These are phyloP conservation scores for Rhagologus leucostigma DNA, from an alignment of 2,113 vertebrate genomes.

Conservation along the genomic window DNA sequence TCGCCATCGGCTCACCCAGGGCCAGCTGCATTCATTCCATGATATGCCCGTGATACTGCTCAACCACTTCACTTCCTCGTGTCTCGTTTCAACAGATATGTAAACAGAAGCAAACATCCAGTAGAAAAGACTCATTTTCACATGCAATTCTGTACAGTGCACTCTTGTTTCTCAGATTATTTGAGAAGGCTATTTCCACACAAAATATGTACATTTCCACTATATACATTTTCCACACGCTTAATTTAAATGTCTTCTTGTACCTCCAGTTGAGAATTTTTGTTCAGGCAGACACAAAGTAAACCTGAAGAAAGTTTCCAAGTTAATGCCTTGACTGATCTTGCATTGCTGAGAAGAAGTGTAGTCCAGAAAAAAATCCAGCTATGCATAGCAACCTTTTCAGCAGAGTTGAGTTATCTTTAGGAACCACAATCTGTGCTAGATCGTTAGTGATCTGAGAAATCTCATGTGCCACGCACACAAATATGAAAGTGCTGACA, in stretches of 20 bases:
- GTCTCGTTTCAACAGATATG: constrained; percentile 29
- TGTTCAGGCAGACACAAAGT: constrained; percentile 24
- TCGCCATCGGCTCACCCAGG: background rate
- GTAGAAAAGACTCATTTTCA: constrained; percentile 65
- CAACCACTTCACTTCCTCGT: background rate
- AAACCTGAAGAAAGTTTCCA: constrained; percentile 32
- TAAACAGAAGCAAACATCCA: constrained; percentile 61
- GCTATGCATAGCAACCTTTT: constrained; percentile 80
- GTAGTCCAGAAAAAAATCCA: constrained; percentile 77
- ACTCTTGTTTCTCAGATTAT: background rate
- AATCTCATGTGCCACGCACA: constrained; percentile 96
- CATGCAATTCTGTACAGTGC: constrained; percentile 65
- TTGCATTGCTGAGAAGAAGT: constrained; percentile 77
- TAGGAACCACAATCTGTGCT: constrained; percentile 91
- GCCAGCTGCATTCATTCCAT: background rate
- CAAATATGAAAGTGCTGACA: constrained; percentile 96
- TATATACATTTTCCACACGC: constrained; percentile 46
- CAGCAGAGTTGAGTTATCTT: constrained; percentile 85
- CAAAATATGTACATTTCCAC: constrained; percentile 38
- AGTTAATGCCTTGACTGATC: constrained; percentile 63
- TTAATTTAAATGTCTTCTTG: constrained; percentile 25
- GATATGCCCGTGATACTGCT: background rate
- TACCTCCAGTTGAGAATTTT: constrained; percentile 34
- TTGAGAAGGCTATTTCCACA: constrained; percentile 37
- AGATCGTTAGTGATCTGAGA: constrained; percentile 95